Percentiles rank a stretch among this genome's conserved stretches.
Conservation (phyloP, 1,140 invertebrate genomes). For the Anoplolepis gracilipes region DNA sequence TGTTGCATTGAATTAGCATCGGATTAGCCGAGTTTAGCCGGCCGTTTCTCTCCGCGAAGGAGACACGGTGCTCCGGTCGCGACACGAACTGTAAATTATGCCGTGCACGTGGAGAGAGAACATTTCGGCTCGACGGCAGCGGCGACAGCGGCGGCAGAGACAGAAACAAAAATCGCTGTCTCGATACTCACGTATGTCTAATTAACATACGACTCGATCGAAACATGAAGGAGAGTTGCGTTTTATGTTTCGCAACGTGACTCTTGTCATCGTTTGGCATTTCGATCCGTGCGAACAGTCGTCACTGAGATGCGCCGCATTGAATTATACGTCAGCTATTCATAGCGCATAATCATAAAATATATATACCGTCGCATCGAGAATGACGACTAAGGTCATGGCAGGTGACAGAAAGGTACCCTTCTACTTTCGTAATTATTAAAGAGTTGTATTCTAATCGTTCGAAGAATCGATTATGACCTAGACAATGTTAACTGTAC, state of each 20-base stretch:
- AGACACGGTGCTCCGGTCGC: conserved; percentile 23
- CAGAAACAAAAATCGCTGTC: conserved; percentile 59
- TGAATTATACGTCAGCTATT: not conserved
- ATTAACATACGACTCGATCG: conserved; percentile 72
- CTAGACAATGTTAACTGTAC: not conserved
- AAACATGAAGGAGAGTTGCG: not conserved
- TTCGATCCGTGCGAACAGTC: conserved; percentile 54
- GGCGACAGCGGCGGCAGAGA: not conserved
- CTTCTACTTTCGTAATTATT: not conserved
- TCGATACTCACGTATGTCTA: conserved; percentile 63
- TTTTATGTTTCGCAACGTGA: conserved; percentile 58
- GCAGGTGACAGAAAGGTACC: not conserved
- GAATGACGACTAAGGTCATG: conserved; percentile 58
- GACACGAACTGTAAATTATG: conserved; percentile 68
- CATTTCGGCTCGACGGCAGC: conserved; percentile 54
- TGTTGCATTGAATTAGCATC: conserved; percentile 79
- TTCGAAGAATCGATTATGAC: not conserved
- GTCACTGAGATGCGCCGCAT: not conserved
- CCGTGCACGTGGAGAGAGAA: conserved; percentile 62
- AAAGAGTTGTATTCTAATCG: not conserved
- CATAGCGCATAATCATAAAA: conserved; percentile 28
- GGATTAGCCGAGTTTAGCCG: conserved; percentile 79
- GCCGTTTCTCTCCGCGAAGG: conserved; percentile 63
- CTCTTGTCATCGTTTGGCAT: conserved; percentile 35
- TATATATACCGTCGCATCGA: not conserved